Conservation (phyloP, 2,888 invertebrate genomes). For the Cataglyphis livida region DNA sequence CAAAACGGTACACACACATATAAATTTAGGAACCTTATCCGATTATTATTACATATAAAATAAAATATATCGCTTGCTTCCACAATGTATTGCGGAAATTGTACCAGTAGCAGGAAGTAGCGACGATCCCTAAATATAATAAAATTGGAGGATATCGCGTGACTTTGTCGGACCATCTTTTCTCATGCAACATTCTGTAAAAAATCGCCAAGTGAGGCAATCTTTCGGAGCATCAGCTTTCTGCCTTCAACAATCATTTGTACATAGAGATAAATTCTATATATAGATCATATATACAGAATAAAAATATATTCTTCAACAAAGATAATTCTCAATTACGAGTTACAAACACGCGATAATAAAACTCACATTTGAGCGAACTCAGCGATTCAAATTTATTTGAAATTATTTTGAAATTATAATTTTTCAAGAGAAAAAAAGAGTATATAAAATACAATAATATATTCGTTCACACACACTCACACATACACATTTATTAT, state of each 20-base stretch:
- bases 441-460: background rate
- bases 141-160: constrained; percentile 33
- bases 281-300: constrained; percentile 1
- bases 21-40: background rate
- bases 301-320: constrained; percentile 2
- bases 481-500: background rate
- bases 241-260: constrained; percentile 6
- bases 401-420: constrained; percentile 33
- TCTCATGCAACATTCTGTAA: constrained; percentile 34
- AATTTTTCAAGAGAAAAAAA: background rate
- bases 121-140: constrained; percentile 26
- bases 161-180: constrained; percentile 29
- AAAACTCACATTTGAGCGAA: background rate
- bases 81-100: background rate
- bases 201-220: constrained; percentile 17
- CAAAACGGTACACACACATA: too few relatives aligned
- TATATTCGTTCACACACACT: background rate
- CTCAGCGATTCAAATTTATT: constrained; percentile 9
- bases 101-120: constrained; percentile 22
- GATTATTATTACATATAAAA: background rate
- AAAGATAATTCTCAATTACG: constrained; percentile 19
- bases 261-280: background rate
- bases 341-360: constrained; percentile 22
- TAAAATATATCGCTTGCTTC: background rate
- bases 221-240: background rate